Base-by-base conservation (phyloP, 1,140 invertebrate species). In the Anagrus nilaparvatae region DNA sequence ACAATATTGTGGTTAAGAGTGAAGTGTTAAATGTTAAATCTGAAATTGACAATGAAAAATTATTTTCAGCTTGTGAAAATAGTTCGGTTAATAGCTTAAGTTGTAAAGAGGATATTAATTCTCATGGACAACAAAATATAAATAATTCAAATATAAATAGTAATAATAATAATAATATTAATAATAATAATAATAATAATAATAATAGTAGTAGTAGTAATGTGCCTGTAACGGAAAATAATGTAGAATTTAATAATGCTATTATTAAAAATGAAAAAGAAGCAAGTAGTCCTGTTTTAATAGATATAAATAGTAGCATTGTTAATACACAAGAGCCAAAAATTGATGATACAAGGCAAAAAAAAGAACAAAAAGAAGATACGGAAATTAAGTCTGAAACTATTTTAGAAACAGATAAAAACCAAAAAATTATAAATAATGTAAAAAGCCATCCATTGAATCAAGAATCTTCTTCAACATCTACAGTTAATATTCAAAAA, bases 161-260 rank as follows among this genome's bases (percentile, higher is more conserved):
- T 44, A 41, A 48, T 48, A 61, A 56, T 54, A 60, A 59, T 53
- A 57, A 58, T 37, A 61, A 62, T n/a, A n/a, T n/a, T n/a, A 25
- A 19, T 19, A 40, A 21, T 13, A 37, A 10, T 21, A 20, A 16
- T 34, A 44, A 27, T 18, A 44, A 24, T 27, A 40, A 29, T 23
- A 49, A 43, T 46, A 43, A 49, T 47, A 64, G 55, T 57, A 61
- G 56, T 52, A 60, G 56, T 38, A 63, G 62, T 51, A 52, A 58
- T 58, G 62, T 65, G 61, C 58, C 62, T 61, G 56, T 65, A 56
- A 55, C 63, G 50, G 57, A 61, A 55, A 66, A 66, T 61, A 61
- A 65, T 49, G 49, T 63, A 52, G 53, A 54, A 50, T 62, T 56
- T 53, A 46, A 40, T 59, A 56, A n/a, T n/a, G n/a, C n/a, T n/a